Conservation (phyloP, 37 sponge, comb jelly and placozoan species). For the Aplysina aerophoba region DNA sequence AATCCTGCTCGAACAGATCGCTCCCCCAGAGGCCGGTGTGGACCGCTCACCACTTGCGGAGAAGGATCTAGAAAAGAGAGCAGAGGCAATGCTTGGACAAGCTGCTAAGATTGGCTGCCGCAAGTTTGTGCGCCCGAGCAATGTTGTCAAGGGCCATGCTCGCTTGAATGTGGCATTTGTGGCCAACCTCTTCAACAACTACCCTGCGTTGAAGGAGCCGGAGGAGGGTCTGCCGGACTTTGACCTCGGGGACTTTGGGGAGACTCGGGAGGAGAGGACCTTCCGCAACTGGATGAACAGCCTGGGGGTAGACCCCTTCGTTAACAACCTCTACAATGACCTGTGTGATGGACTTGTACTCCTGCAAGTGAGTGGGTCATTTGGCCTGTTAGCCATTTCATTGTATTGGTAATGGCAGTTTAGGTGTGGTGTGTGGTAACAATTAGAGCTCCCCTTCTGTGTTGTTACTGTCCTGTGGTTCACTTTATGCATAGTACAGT, state of each 20-base stretch:
- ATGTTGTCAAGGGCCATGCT: constrained; percentile 89
- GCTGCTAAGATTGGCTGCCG: constrained; percentile 91
- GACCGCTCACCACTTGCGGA: constrained; percentile 74
- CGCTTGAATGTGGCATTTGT: constrained; percentile 95
- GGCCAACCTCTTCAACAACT: constrained; percentile 96
- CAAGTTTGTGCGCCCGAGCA: constrained; percentile 92
- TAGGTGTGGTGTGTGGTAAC: too few relatives aligned
- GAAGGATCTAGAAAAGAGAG: constrained; percentile 71
- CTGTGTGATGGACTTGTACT: constrained; percentile 89
- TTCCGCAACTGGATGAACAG: constrained; percentile 99
- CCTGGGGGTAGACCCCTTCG: constrained; percentile 92
- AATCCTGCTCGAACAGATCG: constrained; percentile 85
- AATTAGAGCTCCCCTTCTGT: too few relatives aligned
- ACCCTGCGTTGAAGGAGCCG: constrained; percentile 86
- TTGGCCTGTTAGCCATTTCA: background rate
- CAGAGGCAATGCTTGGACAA: constrained; percentile 86
- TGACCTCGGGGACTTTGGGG: constrained; percentile 84
- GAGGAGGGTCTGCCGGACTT: constrained; percentile 87
- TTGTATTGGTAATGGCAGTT: too few relatives aligned
- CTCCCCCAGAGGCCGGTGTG: constrained; percentile 79
- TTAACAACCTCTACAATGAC: constrained; percentile 89
- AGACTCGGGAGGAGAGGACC: constrained; percentile 96
- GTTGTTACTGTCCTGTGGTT: too few relatives aligned
- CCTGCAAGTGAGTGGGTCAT: constrained; percentile 66
- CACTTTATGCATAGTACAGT: too few relatives aligned